A percentile compares a stretch with the other conserved stretches of the same genome.
These are phyloP conservation scores for Stratiomys singularior DNA, from an alignment of 2,888 invertebrate species.

Conservation along the genomic window DNA sequence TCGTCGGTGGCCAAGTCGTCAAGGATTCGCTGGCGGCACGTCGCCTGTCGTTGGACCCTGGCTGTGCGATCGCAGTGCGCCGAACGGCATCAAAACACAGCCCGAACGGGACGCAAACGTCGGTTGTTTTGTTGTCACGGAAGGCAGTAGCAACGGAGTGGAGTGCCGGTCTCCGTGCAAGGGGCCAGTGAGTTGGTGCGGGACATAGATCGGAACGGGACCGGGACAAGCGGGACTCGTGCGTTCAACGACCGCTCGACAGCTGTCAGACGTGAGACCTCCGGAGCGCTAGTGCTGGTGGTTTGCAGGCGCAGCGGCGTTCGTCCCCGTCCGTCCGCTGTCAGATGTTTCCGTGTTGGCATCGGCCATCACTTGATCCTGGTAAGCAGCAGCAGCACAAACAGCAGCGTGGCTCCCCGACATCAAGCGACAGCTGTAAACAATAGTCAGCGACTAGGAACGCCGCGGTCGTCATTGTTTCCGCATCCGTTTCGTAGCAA, in stretches of 20 bases:
- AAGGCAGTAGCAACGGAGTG: too few relatives aligned
- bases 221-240: neutral
- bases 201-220: neutral
- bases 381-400: neutral
- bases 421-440: neutral
- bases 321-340: neutral
- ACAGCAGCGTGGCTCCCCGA: constrained; percentile 12
- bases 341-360: constrained; percentile 14
- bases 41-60: constrained; percentile 15
- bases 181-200: neutral
- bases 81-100: constrained; percentile 10
- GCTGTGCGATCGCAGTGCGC: neutral
- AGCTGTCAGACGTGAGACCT: constrained; percentile 21
- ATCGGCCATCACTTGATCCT: constrained; percentile 11
- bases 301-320: neutral
- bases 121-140: neutral
- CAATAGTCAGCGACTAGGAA: constrained; percentile 4
- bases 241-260: constrained; percentile 39
- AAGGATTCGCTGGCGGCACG: constrained; percentile 15
- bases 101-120: neutral
- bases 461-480: constrained; percentile 15
- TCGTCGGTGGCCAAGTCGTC: constrained; percentile 8
- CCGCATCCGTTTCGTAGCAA: constrained; percentile 52
- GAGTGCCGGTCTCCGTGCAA: neutral
- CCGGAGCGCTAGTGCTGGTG: constrained; percentile 12